Evolutionary conservation across 2,113 vertebrate species (phyloP).

Genomic region (Alexandromys fortis): DNA sequence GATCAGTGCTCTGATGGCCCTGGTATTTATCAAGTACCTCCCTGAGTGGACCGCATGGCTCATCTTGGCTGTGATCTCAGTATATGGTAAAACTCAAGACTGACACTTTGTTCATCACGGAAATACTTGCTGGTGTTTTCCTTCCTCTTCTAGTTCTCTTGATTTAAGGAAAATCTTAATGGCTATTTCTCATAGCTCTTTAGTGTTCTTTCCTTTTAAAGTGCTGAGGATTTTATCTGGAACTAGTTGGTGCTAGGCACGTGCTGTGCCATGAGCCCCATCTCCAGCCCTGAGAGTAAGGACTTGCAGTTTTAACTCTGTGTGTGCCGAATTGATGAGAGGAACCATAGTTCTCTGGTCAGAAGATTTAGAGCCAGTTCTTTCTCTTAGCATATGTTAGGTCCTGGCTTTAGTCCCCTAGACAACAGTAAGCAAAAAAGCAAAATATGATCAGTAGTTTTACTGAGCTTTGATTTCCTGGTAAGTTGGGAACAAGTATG

Average conservation of each 20-base stretch:
- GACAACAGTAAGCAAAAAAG: background rate
- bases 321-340: background rate
- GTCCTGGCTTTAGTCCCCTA: background rate
- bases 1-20: conserved; percentile 99
- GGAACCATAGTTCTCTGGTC: background rate
- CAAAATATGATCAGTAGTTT: background rate
- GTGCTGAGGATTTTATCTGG: background rate
- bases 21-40: conserved; percentile 99
- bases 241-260: background rate
- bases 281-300: background rate
- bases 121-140: conserved; percentile 49
- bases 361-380: conserved; percentile 16
- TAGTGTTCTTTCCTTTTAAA: background rate
- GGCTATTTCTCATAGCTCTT: background rate
- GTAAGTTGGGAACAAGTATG: background rate
- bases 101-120: conserved; percentile 50
- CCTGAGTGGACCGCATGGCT: conserved; percentile 99
- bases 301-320: background rate
- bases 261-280: background rate
- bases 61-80: conserved; percentile 97
- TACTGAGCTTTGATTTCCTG: conserved; percentile 15
- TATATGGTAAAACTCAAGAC: conserved; percentile 92
- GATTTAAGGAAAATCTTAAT: conserved; percentile 26
- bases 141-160: conserved; percentile 41
- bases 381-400: background rate